Conservation (phyloP, 2,797 vertebrate species). For the Myoxocephalus aenaeus region DNA sequence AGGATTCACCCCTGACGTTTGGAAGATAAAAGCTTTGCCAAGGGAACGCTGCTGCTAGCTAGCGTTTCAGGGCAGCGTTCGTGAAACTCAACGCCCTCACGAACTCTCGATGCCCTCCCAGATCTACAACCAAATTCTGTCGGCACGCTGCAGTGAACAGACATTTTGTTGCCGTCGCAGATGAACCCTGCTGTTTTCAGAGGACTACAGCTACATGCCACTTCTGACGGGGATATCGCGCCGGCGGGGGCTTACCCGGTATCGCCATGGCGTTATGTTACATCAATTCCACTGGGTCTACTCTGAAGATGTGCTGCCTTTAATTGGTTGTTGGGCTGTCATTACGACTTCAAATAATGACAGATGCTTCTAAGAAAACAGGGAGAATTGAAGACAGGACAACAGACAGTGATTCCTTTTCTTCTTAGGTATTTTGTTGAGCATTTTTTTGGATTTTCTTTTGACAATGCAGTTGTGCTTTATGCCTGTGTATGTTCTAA, state of each 20-base stretch:
- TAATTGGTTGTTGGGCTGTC: conserved; percentile 78
- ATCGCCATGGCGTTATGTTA: conserved; percentile 34
- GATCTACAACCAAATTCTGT: conserved; percentile 39
- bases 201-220: conserved; percentile 23
- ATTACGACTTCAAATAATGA: conserved; percentile 71
- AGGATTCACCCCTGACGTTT: conserved; percentile 43
- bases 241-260: conserved; percentile 18
- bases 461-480: conserved; percentile 47
- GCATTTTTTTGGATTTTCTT: conserved; percentile 30
- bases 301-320: conserved; percentile 46
- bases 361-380: conserved; percentile 71
- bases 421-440: conserved; percentile 51
- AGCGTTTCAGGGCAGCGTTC: conserved; percentile 26
- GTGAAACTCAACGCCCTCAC: conserved; percentile 11
- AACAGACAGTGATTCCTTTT: conserved; percentile 69
- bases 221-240: conserved; percentile 33
- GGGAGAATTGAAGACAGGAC: conserved; percentile 40
- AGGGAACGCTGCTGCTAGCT: conserved; percentile 13
- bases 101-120: conserved; percentile 28
- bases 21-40: conserved; percentile 67
- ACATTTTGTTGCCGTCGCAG: conserved; percentile 38
- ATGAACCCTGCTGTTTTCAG: conserved; percentile 50
- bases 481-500: conserved; percentile 32
- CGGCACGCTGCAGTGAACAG: conserved; percentile 22
- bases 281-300: conserved; percentile 49